These are phyloP conservation scores for Bombus confusus DNA, from an alignment of 1,140 invertebrate genomes.

Conservation along the genomic window DNA sequence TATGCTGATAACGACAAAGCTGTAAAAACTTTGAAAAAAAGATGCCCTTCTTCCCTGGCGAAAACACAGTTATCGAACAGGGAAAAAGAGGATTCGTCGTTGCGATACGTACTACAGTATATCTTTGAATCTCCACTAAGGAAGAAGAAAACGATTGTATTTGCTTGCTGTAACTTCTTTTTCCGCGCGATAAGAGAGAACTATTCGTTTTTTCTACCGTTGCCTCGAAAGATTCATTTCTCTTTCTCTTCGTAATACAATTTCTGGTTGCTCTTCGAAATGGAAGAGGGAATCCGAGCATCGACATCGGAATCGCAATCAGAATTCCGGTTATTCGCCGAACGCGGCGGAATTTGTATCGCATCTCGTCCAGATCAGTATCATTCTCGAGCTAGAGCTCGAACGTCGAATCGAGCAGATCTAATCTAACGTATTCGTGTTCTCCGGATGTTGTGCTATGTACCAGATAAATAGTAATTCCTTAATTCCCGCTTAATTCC, in stretches of 20 bases:
- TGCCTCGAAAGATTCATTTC: background rate
- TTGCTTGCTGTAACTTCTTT: background rate
- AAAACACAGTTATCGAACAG: too few species aligned
- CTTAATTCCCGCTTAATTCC: slow-evolving; percentile 44
- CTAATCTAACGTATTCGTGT: slow-evolving; percentile 2
- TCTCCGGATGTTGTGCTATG: background rate
- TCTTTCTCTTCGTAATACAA: background rate
- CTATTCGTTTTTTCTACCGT: background rate
- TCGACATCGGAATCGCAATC: background rate
- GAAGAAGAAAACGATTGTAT: background rate
- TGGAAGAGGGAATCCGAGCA: background rate
- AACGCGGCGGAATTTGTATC: too few species aligned
- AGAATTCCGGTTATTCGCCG: too few species aligned
- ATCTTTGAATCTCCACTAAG: background rate
- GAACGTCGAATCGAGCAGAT: background rate
- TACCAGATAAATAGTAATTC: too few species aligned
- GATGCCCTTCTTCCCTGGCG: background rate
- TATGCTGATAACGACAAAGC: slow-evolving; percentile 58
- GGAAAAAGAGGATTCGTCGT: background rate
- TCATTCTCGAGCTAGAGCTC: too few species aligned
- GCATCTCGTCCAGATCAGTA: too few species aligned
- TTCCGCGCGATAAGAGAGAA: background rate
- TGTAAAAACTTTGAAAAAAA: slow-evolving; percentile 70
- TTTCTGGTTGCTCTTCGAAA: background rate
- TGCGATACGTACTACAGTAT: background rate